Evolutionary conservation across 2,113 vertebrate genomes (phyloP).

Genomic region (Bos javanicus): DNA sequence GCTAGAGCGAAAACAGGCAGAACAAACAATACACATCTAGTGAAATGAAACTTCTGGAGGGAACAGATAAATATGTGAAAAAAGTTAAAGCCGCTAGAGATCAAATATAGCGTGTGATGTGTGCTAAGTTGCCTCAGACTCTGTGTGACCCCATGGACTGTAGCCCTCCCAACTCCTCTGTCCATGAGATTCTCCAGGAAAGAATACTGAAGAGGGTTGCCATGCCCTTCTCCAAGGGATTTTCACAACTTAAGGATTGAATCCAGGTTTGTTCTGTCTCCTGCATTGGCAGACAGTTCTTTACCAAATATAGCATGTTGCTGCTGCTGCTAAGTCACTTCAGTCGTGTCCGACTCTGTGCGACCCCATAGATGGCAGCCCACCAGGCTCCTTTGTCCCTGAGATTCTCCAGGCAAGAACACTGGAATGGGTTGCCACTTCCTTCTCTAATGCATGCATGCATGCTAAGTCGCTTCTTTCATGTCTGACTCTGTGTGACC

Average conservation of each 20-base stretch:
- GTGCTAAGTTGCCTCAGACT: neutral
- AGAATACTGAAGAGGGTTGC: neutral
- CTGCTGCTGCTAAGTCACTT: neutral
- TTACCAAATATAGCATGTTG: neutral
- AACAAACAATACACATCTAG: neutral
- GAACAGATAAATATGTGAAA: neutral
- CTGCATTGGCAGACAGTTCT: neutral
- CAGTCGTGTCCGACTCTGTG: neutral
- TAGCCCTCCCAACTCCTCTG: neutral
- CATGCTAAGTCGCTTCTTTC: no score
- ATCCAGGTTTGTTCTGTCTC: neutral
- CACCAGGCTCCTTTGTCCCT: neutral
- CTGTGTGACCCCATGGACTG: neutral
- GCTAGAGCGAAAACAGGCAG: neutral
- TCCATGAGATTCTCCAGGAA: neutral
- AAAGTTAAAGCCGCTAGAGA: neutral
- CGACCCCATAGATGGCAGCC: fast-evolving
- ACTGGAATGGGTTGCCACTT: no score
- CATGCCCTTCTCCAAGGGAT: neutral
- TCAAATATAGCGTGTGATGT: neutral
- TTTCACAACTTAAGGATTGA: neutral
- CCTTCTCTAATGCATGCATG: no score
- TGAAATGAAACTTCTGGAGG: neutral
- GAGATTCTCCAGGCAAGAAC: neutral
- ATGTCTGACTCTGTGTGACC: neutral